phyloP scores from a whole-genome alignment of 2,888 invertebrate genomes.

The Dryobotodes eremita region DNA sequence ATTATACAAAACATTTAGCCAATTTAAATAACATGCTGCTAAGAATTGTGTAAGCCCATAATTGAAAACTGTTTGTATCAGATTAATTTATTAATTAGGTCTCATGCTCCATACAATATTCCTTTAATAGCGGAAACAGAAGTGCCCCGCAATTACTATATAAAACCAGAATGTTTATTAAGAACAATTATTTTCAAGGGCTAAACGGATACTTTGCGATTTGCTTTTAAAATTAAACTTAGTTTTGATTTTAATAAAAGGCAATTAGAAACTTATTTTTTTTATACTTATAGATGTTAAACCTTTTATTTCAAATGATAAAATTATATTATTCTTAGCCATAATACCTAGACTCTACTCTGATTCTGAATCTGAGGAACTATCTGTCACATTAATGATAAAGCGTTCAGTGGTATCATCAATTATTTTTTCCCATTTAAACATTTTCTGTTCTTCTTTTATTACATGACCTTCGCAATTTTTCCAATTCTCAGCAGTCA shows the following conservation, averaged over 20 bases:
- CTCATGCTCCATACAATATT: constrained; percentile 30
- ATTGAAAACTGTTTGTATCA: constrained; percentile 61
- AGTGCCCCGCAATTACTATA: constrained; percentile 18
- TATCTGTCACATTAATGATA: no score
- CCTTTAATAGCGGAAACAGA: constrained; percentile 39
- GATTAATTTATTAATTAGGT: constrained; percentile 63
- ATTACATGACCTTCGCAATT: no score
- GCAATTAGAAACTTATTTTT: not conserved
- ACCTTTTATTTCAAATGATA: no score
- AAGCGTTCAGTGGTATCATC: no score
- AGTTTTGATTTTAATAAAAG: constrained; percentile 7
- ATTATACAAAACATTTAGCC: constrained; percentile 22
- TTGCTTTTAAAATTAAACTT: not conserved
- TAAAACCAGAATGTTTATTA: constrained; percentile 13
- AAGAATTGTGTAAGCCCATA: constrained; percentile 49
- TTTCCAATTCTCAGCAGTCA: no score
- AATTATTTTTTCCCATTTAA: no score
- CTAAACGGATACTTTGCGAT: not conserved
- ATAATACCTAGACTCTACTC: no score
- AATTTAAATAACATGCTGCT: constrained; percentile 42
- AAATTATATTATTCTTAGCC: no score
- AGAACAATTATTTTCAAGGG: constrained; percentile 17
- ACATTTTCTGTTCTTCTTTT: no score
- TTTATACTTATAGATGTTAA: no score
- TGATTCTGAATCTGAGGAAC: no score